A percentile compares a stretch with the other conserved stretches of the same genome.
Conservation (phyloP, 1,140 invertebrate species). For the Stenopsyche tienmushanensis region DNA sequence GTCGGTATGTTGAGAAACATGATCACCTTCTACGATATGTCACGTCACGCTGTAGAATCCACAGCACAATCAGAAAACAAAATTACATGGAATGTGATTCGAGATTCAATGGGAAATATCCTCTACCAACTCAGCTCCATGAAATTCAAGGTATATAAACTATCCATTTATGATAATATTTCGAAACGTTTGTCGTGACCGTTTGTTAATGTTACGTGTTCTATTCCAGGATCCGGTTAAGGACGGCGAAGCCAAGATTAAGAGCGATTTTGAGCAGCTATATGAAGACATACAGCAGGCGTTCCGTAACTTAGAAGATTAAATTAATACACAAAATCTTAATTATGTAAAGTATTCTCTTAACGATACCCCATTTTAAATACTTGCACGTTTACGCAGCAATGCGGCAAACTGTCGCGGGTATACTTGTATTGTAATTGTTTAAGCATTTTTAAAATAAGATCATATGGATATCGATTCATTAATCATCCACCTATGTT, state of each 20-base stretch:
- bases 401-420: conserved; percentile 13
- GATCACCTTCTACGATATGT: conserved; percentile 97
- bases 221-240: conserved; percentile 88
- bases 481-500: conserved; percentile 32
- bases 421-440: not conserved
- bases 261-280: conserved; percentile 93
- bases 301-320: conserved; percentile 99
- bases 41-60: conserved; percentile 94
- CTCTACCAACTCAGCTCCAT: conserved; percentile 98
- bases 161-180: no score
- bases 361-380: conserved; percentile 19
- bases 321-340: conserved; percentile 46
- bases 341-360: conserved; percentile 37
- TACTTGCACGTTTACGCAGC: conserved; percentile 6
- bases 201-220: conserved; percentile 25
- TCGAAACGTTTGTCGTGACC: not conserved
- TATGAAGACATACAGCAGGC: conserved; percentile 94
- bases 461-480: conserved; percentile 10
- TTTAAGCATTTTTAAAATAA: conserved; percentile 26
- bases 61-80: conserved; percentile 99
- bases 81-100: conserved; percentile 97
- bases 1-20: conserved; percentile 98
- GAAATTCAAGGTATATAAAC: conserved; percentile 93
- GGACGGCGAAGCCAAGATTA: conserved; percentile 97
- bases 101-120: conserved; percentile 94